Percentiles rank a stretch among this genome's conserved stretches.
Evolutionary conservation across 2,797 vertebrate genomes (phyloP).

Genomic region (Schizopygopsis malacanthus): DNA sequence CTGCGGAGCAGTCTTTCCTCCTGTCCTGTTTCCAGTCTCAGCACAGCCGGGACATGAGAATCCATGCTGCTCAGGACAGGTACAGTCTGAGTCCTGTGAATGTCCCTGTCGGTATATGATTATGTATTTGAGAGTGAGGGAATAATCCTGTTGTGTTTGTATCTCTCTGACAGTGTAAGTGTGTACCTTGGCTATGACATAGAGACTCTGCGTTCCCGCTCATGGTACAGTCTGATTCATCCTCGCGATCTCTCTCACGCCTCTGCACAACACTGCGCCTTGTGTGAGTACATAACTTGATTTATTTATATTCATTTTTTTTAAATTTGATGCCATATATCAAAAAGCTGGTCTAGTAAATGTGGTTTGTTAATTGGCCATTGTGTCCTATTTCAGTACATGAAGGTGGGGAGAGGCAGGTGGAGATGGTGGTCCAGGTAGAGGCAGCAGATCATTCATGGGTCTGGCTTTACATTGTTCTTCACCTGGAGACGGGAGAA

Average conservation of each 20-base stretch:
- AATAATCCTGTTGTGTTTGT: background rate
- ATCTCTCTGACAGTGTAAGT: constrained; percentile 69
- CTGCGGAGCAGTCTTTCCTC: constrained; percentile 74
- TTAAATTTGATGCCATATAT: background rate
- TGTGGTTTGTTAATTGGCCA: background rate
- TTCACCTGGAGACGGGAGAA: constrained; percentile 76
- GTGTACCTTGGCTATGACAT: constrained; percentile 81
- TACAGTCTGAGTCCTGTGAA: constrained; percentile 48
- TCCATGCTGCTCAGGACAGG: constrained; percentile 79
- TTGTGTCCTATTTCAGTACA: constrained; percentile 70
- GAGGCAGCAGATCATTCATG: constrained; percentile 74
- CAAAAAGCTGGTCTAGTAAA: background rate
- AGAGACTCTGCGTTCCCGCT: constrained; percentile 75
- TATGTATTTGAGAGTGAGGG: background rate
- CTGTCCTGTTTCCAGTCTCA: constrained; percentile 79
- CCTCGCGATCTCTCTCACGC: constrained; percentile 82
- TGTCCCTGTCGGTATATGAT: background rate
- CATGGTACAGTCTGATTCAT: constrained; percentile 83
- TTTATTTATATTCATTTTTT: background rate
- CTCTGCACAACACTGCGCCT: constrained; percentile 78
- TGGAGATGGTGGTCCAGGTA: constrained; percentile 81
- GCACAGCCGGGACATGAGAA: constrained; percentile 75
- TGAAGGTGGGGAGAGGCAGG: constrained; percentile 74
- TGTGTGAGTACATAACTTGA: constrained; percentile 73
- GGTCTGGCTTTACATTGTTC: constrained; percentile 81